Conservation (phyloP, 2,888 invertebrate species). For the Miltochrista miniata region DNA sequence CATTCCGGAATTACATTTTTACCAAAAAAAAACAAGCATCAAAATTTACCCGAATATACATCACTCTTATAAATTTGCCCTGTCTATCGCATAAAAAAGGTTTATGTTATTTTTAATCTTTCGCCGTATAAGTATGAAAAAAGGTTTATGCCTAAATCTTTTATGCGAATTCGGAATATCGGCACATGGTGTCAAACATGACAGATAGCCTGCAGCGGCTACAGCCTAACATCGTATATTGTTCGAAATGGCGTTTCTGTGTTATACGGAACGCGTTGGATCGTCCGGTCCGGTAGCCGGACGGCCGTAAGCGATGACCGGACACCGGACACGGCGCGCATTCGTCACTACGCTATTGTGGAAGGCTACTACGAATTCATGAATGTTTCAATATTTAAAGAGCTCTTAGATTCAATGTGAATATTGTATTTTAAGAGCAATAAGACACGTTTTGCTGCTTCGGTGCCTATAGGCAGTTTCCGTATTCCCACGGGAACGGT, state of each 20-base stretch:
- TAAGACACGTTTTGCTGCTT: too few species aligned
- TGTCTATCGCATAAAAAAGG: background rate
- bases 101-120: background rate
- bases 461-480: too few species aligned
- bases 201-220: slow-evolving; percentile 19
- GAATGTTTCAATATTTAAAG: slow-evolving; percentile 1
- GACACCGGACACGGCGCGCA: slow-evolving; percentile 49
- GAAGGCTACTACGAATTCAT: slow-evolving; percentile 18
- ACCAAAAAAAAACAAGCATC: too few species aligned
- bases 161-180: slow-evolving; percentile 4
- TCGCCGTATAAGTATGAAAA: background rate
- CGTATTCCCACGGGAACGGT: too few species aligned
- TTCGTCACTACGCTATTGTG: slow-evolving; percentile 51
- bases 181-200: slow-evolving; percentile 30
- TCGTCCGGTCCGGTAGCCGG: slow-evolving; percentile 37
- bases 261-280: slow-evolving; percentile 38
- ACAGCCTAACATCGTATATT: slow-evolving; percentile 26
- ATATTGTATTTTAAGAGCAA: too few species aligned
- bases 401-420: too few species aligned
- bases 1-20: too few species aligned
- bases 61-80: background rate
- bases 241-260: slow-evolving; percentile 34
- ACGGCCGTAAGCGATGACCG: slow-evolving; percentile 52
- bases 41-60: background rate
- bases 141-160: slow-evolving; percentile 3